Conservation (phyloP, 2,888 invertebrate species). For the Ectemnius cavifrons region DNA sequence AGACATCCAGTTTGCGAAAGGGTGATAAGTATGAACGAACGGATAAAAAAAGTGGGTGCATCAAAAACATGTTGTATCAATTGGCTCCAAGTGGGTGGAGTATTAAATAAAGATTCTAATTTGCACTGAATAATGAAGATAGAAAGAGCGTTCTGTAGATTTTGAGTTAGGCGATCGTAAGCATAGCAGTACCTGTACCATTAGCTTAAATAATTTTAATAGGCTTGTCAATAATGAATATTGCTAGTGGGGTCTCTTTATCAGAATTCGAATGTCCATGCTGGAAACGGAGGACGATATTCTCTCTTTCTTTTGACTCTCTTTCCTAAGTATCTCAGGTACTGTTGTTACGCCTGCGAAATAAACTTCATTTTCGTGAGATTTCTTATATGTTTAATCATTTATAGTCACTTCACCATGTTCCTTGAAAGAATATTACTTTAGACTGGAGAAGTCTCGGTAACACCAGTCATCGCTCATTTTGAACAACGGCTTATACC, state of each 20-base stretch:
- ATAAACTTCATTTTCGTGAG: slow-evolving; percentile 71
- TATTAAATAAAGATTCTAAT: slow-evolving; percentile 36
- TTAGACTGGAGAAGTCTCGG: too few relatives aligned
- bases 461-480: slow-evolving; percentile 30
- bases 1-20: too few relatives aligned
- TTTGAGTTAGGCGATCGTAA: slow-evolving; percentile 32
- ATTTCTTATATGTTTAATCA: slow-evolving; percentile 38
- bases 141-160: slow-evolving; percentile 34
- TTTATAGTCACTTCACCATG: neutral
- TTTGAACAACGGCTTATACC: slow-evolving; percentile 56
- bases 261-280: slow-evolving; percentile 64
- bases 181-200: slow-evolving; percentile 49
- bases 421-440: too few relatives aligned
- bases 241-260: slow-evolving; percentile 32
- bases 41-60: slow-evolving; percentile 16
- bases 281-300: slow-evolving; percentile 65
- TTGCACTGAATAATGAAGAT: slow-evolving; percentile 35
- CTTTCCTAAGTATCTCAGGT: slow-evolving; percentile 70
- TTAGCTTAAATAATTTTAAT: slow-evolving; percentile 48
- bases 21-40: neutral
- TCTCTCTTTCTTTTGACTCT: slow-evolving; percentile 68
- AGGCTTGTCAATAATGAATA: slow-evolving; percentile 46
- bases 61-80: slow-evolving; percentile 24
- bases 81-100: slow-evolving; percentile 21
- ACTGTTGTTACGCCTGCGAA: slow-evolving; percentile 73